Conservation (phyloP, 2,888 invertebrate genomes). For the Bombylius discolor region DNA sequence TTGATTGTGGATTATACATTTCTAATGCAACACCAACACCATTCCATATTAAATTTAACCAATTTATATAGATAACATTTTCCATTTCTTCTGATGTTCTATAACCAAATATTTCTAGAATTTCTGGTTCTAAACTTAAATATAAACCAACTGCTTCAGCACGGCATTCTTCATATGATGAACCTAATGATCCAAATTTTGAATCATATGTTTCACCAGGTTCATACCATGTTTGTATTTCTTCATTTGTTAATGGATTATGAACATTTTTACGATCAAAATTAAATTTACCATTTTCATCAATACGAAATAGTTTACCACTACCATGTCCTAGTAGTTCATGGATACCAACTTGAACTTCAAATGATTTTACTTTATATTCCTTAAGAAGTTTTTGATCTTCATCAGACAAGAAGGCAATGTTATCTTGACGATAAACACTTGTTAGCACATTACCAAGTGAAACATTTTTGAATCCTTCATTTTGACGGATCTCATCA, state of each 20-base stretch:
- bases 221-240: constrained; percentile 61
- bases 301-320: constrained; percentile 72
- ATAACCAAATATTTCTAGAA: constrained; percentile 71
- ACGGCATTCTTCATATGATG: constrained; percentile 91
- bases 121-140: constrained; percentile 63
- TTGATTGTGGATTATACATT: constrained; percentile 77
- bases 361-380: constrained; percentile 72
- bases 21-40: constrained; percentile 75
- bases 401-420: constrained; percentile 65
- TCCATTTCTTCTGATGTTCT: constrained; percentile 56
- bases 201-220: constrained; percentile 87
- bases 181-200: constrained; percentile 75
- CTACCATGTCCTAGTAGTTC: constrained; percentile 93
- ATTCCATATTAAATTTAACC: constrained; percentile 78
- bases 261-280: constrained; percentile 56
- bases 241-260: constrained; percentile 55
- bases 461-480: constrained; percentile 96
- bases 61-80: constrained; percentile 80
- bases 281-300: constrained; percentile 65
- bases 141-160: constrained; percentile 95
- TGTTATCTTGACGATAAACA: constrained; percentile 45
- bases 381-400: constrained; percentile 69
- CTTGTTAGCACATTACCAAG: constrained; percentile 92
- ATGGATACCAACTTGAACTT: constrained; percentile 86
- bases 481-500: constrained; percentile 91